These are phyloP conservation scores for Phrynocephalus guinanensis DNA, from an alignment of 2,797 vertebrate genomes.

Conservation along the genomic window DNA sequence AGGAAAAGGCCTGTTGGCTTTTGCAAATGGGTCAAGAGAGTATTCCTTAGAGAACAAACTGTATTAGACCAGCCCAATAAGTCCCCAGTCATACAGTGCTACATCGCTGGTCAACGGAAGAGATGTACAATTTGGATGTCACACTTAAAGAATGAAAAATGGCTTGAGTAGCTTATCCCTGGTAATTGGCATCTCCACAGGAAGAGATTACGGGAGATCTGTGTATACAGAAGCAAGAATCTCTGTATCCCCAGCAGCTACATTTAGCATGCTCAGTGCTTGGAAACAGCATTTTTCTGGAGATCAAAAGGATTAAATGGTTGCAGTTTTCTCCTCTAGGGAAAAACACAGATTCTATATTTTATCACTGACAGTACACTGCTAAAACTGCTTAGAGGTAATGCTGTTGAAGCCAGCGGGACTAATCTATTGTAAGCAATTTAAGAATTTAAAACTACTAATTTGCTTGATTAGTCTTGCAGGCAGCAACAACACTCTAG, in stretches of 20 bases:
- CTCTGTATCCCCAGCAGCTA: not conserved
- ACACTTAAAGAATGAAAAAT: not conserved
- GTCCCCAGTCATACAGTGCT: too few species aligned
- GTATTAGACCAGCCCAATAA: not conserved
- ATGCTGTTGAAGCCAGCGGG: not conserved
- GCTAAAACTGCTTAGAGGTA: not conserved
- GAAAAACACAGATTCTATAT: not conserved
- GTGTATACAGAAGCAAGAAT: not conserved
- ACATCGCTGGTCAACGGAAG: not conserved
- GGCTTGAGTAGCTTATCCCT: not conserved
- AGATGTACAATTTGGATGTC: not conserved
- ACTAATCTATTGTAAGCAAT: constrained; percentile 6
- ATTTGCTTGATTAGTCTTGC: not conserved
- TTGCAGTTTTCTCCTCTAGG: not conserved
- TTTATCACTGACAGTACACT: not conserved
- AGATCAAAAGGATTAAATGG: not conserved
- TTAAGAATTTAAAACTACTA: not conserved
- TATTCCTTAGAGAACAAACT: not conserved
- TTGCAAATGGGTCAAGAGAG: not conserved
- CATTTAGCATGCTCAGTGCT: not conserved
- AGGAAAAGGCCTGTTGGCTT: not conserved
- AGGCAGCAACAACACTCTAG: not conserved
- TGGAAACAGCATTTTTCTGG: not conserved
- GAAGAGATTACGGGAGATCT: not conserved
- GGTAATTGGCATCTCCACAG: not conserved